Percentiles rank a stretch among this genome's conserved stretches.
Conservation (phyloP, 2,797 vertebrate genomes). For the Pseudochirops cupreus region DNA sequence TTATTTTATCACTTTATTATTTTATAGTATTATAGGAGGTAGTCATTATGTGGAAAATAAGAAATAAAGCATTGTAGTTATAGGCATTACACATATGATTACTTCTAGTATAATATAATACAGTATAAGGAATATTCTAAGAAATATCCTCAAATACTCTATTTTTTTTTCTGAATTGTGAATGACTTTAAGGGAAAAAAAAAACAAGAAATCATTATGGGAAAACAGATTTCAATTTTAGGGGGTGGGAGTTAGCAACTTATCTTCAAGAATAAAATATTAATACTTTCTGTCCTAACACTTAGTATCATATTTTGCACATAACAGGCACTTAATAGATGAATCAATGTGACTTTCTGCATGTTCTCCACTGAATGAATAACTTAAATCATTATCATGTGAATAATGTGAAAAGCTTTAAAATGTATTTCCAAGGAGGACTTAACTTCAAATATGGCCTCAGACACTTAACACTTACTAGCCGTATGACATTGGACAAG, state of each 20-base stretch:
- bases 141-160: constrained; percentile 67
- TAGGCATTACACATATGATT: constrained; percentile 66
- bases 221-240: constrained; percentile 59
- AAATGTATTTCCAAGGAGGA: too few relatives aligned
- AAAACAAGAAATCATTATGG: constrained; percentile 41
- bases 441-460: too few relatives aligned
- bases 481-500: too few relatives aligned
- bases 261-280: constrained; percentile 47
- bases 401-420: background rate
- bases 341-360: background rate
- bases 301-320: background rate
- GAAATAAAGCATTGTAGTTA: constrained; percentile 67
- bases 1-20: constrained; percentile 60
- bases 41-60: constrained; percentile 75
- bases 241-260: constrained; percentile 60
- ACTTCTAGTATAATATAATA: constrained; percentile 67
- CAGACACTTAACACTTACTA: too few relatives aligned
- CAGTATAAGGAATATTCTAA: constrained; percentile 70
- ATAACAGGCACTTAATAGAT: background rate
- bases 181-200: constrained; percentile 50
- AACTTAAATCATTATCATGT: background rate
- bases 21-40: constrained; percentile 65
- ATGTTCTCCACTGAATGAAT: background rate
- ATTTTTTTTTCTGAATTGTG: constrained; percentile 63
- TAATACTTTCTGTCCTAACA: background rate